Base-by-base conservation (phyloP, 2,888 invertebrate genomes). In the Drepana falcataria region DNA sequence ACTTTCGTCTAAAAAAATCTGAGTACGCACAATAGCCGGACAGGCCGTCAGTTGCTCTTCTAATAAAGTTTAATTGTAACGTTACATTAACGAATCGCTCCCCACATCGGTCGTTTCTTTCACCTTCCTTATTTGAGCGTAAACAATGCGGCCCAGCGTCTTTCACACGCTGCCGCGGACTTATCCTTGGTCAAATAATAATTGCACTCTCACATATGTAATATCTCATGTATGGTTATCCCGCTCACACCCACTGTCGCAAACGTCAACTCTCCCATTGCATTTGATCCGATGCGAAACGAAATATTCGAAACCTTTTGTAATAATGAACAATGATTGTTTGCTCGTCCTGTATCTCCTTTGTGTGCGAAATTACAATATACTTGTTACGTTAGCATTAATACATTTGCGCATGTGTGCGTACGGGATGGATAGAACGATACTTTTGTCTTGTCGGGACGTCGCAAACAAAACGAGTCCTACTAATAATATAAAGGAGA, bases 321-420 rank as follows among this genome's bases (percentile, higher is more conserved):
- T 91, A 87, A 88, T 87, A 90, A 91, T 89, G 88, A 89, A 90
- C 90, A 90, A 89, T 89, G 88, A 91, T 90, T 90, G 89, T 91
- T 90, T 89, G 90, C 85, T 81, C 86, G 88, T 88, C 85, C 89
- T 84, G 81, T 86, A 85, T 86, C 86, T 84, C 69, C 83, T 91
- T 89, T 90, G 90, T 91, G 89, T 87, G 89, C 87, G 74, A 90
- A 90, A 90, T 91, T 90, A 90, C 90, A 90, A 90, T 91, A 86
- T 86, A 85, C 86, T 90, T 88, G 87, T 88, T 87, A 90, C 87
- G 81, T 85, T 86, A 79, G 75, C 76, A 81, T 87, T 86, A 86
- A 83, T 82, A 77, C 81, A 70, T 72, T 59, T 77, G 68, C 74
- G 71, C 52, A 73, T 87, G 88, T 88, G 87, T 85, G 87, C 76